phyloP scores from a whole-genome alignment of 2,797 vertebrate genomes.

The Semaprochilodus insignis region DNA sequence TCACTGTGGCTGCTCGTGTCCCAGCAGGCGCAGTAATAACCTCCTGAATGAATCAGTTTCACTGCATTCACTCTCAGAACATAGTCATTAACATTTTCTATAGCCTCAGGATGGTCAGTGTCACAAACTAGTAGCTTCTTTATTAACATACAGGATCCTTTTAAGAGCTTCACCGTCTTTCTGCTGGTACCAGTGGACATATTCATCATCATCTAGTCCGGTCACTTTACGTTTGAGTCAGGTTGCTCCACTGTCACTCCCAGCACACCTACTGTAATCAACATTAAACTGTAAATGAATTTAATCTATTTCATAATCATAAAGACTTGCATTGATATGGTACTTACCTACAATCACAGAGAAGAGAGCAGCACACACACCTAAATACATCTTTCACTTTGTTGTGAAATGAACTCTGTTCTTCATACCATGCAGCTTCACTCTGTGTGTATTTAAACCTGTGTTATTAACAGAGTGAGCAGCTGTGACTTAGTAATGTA shows the following conservation, averaged over 20 bases:
- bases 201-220: not conserved
- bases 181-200: conserved; percentile 53
- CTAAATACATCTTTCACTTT: not conserved
- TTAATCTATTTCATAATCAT: not conserved
- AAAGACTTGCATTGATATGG: not conserved
- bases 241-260: conserved; percentile 9
- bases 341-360: not conserved
- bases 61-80: too few relatives aligned
- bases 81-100: not conserved
- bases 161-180: conserved; percentile 27
- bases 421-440: not conserved
- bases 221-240: conserved; percentile 18
- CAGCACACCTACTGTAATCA: conserved; percentile 19
- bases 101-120: not conserved
- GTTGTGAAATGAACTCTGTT: not conserved
- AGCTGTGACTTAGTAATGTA: not conserved
- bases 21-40: not conserved
- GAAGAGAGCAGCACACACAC: not conserved
- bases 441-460: not conserved
- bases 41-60: not conserved
- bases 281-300: not conserved
- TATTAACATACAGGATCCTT: conserved; percentile 32
- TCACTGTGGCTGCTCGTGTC: not conserved
- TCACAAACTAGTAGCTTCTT: not conserved
- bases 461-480: not conserved